A percentile compares a stretch with the other conserved stretches of the same genome.
phyloP scores from a whole-genome alignment of 1,140 invertebrate species.

The Heliconius melpomene region DNA sequence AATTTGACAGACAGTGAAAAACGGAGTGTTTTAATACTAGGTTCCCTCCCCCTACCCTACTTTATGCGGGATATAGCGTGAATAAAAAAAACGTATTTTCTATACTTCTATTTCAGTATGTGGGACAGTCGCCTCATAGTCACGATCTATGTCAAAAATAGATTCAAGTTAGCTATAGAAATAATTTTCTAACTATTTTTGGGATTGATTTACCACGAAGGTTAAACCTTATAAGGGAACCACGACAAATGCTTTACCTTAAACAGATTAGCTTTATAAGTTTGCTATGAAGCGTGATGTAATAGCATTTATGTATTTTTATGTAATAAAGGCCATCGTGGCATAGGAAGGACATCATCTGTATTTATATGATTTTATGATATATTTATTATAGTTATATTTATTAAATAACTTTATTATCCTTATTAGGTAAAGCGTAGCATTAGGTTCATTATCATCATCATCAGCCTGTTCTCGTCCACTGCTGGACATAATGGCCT shows the following conservation, averaged over 20 bases:
- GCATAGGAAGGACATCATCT: background rate
- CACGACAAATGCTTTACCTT: slow-evolving; percentile 23
- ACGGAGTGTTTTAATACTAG: too few species aligned
- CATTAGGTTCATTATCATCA: too few species aligned
- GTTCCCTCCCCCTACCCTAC: too few species aligned
- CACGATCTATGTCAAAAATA: slow-evolving; percentile 35
- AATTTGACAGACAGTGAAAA: too few species aligned
- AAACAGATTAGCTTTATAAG: slow-evolving; percentile 12
- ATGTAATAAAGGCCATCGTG: slow-evolving; percentile 2
- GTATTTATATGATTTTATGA: too few species aligned
- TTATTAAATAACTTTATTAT: background rate
- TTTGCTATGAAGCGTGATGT: slow-evolving; percentile 1
- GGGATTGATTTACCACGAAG: slow-evolving; percentile 46
- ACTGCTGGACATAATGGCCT: too few species aligned
- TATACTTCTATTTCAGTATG: background rate
- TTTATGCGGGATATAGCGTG: too few species aligned
- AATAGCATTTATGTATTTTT: background rate
- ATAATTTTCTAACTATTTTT: slow-evolving; percentile 59
- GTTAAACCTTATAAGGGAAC: slow-evolving; percentile 29
- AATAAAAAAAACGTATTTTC: background rate
- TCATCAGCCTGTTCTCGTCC: too few species aligned
- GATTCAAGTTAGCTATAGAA: slow-evolving; percentile 41
- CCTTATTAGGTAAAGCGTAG: background rate
- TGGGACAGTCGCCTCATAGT: slow-evolving; percentile 25
- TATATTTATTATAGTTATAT: too few species aligned